Percentiles rank a stretch among this genome's conserved stretches.
phyloP scores from a whole-genome alignment of 1,140 invertebrate species.

The Homarus americanus region DNA sequence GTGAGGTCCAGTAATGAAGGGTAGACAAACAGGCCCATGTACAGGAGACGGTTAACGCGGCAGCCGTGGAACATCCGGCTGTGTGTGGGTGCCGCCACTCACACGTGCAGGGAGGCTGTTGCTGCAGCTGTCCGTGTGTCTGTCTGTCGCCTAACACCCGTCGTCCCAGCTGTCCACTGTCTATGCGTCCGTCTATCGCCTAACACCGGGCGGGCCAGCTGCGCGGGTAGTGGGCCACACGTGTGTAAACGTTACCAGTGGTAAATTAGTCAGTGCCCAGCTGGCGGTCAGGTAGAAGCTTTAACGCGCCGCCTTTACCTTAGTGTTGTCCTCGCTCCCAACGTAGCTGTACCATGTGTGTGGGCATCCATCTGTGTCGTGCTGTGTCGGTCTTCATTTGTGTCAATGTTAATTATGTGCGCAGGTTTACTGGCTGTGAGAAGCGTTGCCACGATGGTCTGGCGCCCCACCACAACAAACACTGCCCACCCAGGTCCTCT shows the following conservation, averaged over 20 bases:
- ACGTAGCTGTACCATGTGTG: slow-evolving; percentile 47
- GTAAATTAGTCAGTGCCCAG: slow-evolving; percentile 4
- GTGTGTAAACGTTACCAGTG: not conserved
- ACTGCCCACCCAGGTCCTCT: not conserved
- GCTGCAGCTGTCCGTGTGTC: not conserved
- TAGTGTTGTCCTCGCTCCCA: not conserved
- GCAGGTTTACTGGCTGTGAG: slow-evolving; percentile 14
- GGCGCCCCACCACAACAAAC: not conserved
- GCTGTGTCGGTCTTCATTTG: slow-evolving; percentile 26
- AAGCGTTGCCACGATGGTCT: not conserved
- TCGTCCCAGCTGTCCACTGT: slow-evolving; percentile 12
- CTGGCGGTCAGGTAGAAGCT: slow-evolving; percentile 11
- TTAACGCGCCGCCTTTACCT: not conserved
- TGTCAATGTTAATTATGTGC: slow-evolving; percentile 45
- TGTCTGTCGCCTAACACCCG: slow-evolving; percentile 17
- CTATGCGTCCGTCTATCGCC: not conserved
- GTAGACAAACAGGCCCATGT: not conserved
- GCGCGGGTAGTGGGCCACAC: not conserved
- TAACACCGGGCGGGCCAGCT: not conserved
- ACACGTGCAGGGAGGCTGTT: not conserved
- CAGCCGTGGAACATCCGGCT: not conserved
- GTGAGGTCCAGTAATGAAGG: too few species aligned
- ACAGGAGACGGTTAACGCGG: not conserved
- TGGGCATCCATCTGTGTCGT: slow-evolving; percentile 18
- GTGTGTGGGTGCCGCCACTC: slow-evolving; percentile 5